Percentiles rank a stretch among this genome's conserved stretches.
These are phyloP conservation scores for Caradrina kadenii DNA, from an alignment of 2,888 invertebrate genomes.

Conservation along the genomic window DNA sequence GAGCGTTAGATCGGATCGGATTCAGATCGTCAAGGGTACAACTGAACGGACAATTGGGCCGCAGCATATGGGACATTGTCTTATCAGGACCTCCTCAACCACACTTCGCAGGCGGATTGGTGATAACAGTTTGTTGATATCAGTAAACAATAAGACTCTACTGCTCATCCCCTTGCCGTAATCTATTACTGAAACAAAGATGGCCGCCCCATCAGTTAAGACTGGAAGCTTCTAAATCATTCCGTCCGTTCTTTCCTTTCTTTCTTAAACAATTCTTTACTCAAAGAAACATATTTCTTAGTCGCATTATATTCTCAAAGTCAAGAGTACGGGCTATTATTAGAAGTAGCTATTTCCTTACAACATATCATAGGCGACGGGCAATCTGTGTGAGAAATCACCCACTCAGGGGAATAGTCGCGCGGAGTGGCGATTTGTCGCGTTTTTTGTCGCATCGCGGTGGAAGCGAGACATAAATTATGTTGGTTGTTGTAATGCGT, in stretches of 20 bases:
- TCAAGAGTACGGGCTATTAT: slow-evolving; percentile 50
- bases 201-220: neutral
- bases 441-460: slow-evolving; percentile 68
- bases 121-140: too few species aligned
- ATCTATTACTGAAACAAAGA: neutral
- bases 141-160: too few species aligned
- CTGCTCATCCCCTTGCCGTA: too few species aligned
- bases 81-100: too few species aligned
- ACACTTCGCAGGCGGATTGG: too few species aligned
- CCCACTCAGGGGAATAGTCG: slow-evolving; percentile 62
- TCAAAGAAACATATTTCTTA: slow-evolving; percentile 30
- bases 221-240: neutral
- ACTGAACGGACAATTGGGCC: too few species aligned
- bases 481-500: slow-evolving; percentile 49
- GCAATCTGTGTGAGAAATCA: slow-evolving; percentile 69
- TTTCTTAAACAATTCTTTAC: slow-evolving; percentile 24
- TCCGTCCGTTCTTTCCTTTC: neutral
- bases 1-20: too few species aligned
- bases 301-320: slow-evolving; percentile 51
- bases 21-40: too few species aligned
- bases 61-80: too few species aligned
- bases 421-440: slow-evolving; percentile 73
- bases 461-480: slow-evolving; percentile 61
- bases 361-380: slow-evolving; percentile 54
- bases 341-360: slow-evolving; percentile 58